A percentile compares a stretch with the other conserved stretches of the same genome.
phyloP scores from a whole-genome alignment of 2,888 invertebrate genomes.

The Galerucella nymphaeae region DNA sequence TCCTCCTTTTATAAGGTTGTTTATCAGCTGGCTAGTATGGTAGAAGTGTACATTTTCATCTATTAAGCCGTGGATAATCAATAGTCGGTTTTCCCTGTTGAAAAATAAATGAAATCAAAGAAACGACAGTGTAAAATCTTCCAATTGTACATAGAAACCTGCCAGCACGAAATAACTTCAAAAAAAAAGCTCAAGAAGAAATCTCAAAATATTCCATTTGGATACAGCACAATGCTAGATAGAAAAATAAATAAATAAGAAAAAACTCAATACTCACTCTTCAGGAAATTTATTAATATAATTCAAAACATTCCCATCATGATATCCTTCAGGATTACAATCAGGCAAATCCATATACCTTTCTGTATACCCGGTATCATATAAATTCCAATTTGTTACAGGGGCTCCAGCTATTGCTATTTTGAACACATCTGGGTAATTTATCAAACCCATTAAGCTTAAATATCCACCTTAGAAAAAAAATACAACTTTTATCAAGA shows the following conservation, averaged over 20 bases:
- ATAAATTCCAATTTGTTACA: constrained; percentile 96
- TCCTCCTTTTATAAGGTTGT: constrained; percentile 89
- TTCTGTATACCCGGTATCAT: constrained; percentile 99
- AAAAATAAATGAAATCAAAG: constrained; percentile 12
- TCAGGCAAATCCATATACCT: constrained; percentile 93
- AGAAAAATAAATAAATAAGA: neutral
- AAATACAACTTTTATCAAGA: too few species aligned
- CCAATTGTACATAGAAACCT: too few species aligned
- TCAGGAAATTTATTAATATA: constrained; percentile 91
- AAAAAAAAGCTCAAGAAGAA: too few species aligned
- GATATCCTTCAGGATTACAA: constrained; percentile 82
- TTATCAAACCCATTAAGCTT: constrained; percentile 92
- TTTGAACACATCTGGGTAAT: constrained; percentile 93
- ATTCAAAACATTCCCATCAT: constrained; percentile 84
- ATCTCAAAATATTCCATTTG: too few species aligned
- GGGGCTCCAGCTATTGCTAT: constrained; percentile 97
- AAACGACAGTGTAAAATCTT: neutral
- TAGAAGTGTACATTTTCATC: constrained; percentile 99
- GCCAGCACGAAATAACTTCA: too few species aligned
- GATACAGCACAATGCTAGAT: too few species aligned
- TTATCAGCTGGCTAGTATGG: constrained; percentile 92
- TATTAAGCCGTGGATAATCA: constrained; percentile 96
- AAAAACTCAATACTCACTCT: constrained; percentile 72
- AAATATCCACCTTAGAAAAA: constrained; percentile 82
- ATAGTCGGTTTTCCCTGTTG: constrained; percentile 83